Evolutionary conservation across 2,888 invertebrate genomes (phyloP).

Genomic region (Nymphalis polychloros): DNA sequence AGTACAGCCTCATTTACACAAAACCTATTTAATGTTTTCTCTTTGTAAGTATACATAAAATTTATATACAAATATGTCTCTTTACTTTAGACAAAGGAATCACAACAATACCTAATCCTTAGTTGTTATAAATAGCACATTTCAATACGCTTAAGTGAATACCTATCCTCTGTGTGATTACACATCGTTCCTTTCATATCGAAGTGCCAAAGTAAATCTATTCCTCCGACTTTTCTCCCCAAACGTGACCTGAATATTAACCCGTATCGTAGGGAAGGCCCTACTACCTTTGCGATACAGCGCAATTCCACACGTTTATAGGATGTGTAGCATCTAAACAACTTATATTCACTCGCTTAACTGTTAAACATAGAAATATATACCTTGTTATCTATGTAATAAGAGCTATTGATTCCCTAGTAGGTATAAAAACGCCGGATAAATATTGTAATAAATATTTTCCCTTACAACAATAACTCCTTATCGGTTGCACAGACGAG

Average conservation of each 20-base stretch:
- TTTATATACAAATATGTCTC: background rate
- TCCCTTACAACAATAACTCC: constrained; percentile 55
- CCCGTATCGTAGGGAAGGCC: constrained; percentile 22
- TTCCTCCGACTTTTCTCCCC: constrained; percentile 51
- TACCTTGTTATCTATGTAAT: constrained; percentile 21
- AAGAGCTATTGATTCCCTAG: constrained; percentile 18
- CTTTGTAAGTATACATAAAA: too few species aligned
- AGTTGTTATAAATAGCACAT: constrained; percentile 14
- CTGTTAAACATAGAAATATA: constrained; percentile 18
- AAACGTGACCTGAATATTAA: constrained; percentile 61
- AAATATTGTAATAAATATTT: constrained; percentile 41
- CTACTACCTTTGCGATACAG: constrained; percentile 33
- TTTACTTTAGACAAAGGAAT: background rate
- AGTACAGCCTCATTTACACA: background rate
- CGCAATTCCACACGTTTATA: constrained; percentile 40
- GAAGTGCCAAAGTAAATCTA: constrained; percentile 51
- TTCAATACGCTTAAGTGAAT: constrained; percentile 28
- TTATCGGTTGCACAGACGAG: constrained; percentile 55
- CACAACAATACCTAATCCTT: background rate
- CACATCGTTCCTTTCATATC: constrained; percentile 38
- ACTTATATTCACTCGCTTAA: constrained; percentile 27
- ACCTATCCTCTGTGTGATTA: constrained; percentile 31
- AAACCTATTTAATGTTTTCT: too few species aligned
- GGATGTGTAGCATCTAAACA: constrained; percentile 34
- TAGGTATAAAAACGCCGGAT: constrained; percentile 13